Evolutionary conservation across 2,797 vertebrate genomes (phyloP).

Genomic region (Carcharodon carcharias): DNA sequence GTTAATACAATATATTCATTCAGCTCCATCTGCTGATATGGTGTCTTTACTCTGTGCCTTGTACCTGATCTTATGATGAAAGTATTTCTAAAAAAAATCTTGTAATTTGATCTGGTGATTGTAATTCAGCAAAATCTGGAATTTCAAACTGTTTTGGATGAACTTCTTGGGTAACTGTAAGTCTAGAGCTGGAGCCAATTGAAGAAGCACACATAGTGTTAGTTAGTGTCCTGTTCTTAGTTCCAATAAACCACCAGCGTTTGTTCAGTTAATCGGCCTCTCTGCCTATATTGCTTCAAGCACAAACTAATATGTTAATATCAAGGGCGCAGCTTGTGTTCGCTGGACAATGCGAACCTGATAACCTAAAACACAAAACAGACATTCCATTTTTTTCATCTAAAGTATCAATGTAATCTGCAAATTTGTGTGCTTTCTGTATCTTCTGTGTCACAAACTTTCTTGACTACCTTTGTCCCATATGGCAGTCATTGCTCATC

Average conservation of each 20-base stretch:
- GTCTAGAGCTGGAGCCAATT: too few species aligned
- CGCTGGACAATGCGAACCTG: too few species aligned
- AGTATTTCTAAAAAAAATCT: background rate
- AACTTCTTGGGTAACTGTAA: too few species aligned
- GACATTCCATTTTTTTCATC: background rate
- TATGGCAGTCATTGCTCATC: background rate
- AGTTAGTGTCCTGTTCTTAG: too few species aligned
- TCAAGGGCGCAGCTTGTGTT: too few species aligned
- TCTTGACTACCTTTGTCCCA: background rate
- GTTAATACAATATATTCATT: constrained; percentile 31
- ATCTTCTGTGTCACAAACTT: background rate
- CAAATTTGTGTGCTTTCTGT: background rate
- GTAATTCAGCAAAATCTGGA: constrained; percentile 33
- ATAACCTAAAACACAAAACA: too few species aligned
- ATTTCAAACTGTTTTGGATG: constrained; percentile 24
- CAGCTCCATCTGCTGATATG: constrained; percentile 23
- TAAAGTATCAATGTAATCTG: background rate
- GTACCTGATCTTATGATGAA: constrained; percentile 35
- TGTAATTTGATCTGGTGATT: constrained; percentile 36
- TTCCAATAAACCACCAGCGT: too few species aligned
- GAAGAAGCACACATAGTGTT: too few species aligned
- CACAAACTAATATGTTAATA: too few species aligned
- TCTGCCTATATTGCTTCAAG: too few species aligned
- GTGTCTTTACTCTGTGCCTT: constrained; percentile 36
- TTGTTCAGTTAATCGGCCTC: too few species aligned